phyloP scores from a whole-genome alignment of 2,797 vertebrate genomes.

The Fistularia commersonii region DNA sequence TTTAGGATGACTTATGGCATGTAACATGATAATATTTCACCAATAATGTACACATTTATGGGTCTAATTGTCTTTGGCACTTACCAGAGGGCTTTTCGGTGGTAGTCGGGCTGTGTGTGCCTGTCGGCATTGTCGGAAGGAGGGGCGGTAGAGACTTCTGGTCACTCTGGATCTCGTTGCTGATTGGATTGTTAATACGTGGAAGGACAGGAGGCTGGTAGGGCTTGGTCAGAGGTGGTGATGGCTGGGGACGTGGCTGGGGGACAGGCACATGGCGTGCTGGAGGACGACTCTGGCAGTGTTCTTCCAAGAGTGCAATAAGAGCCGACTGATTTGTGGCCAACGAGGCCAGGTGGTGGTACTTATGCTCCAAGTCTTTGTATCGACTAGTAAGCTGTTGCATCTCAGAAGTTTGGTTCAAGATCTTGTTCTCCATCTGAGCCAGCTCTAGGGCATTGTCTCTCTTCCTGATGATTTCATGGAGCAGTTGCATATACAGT shows the following conservation, averaged over 20 bases:
- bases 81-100: constrained; percentile 95
- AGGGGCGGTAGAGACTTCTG: constrained; percentile 85
- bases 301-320: constrained; percentile 89
- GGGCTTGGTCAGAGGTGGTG: constrained; percentile 76
- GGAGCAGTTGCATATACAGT: constrained; percentile 97
- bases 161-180: constrained; percentile 96
- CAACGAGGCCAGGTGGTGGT: constrained; percentile 89
- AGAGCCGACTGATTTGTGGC: constrained; percentile 91
- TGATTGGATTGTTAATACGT: constrained; percentile 88
- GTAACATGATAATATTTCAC: too few species aligned
- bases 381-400: constrained; percentile 91
- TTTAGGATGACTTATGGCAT: constrained; percentile 13
- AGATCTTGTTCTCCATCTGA: constrained; percentile 93
- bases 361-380: constrained; percentile 96
- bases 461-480: constrained; percentile 96
- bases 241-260: constrained; percentile 68
- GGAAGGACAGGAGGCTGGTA: constrained; percentile 84
- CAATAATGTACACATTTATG: neutral
- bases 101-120: constrained; percentile 87
- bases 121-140: constrained; percentile 88
- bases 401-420: constrained; percentile 98
- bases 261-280: constrained; percentile 50
- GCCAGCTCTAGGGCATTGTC: constrained; percentile 95
- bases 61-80: constrained; percentile 21
- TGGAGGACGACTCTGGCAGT: constrained; percentile 82